Evolutionary conservation across 2,888 invertebrate genomes (phyloP), one percentile per base, ranked within the genome.

Genomic region (Sphecodes monilicornis): DNA sequence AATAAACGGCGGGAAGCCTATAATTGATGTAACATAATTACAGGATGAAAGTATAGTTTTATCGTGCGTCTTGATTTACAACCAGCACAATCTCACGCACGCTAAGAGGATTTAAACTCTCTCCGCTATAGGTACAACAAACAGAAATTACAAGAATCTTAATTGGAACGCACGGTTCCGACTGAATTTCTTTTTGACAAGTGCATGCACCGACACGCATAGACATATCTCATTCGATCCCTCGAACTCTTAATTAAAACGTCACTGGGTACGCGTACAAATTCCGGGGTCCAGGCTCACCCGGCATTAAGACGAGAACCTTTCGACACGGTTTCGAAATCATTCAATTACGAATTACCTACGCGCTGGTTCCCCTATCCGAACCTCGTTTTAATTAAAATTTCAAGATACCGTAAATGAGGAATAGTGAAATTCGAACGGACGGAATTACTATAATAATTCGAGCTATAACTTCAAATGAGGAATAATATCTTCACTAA

Each of bases 271-370:
- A 60, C 26, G 13, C 70, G 81, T 80, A 36, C 39, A 82, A 64
- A 82, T 54, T 43, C 64, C n/a, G 36, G 43, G 71, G 74, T 36
- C n/a, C n/a, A 11, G 50, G 75, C 32, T 71, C 81, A 41, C 54
- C 54, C 64, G 32, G 16, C 57, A n/a, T 32, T 57, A 72, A 76
- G 76, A 69, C 16, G 50, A 72, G 68, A 76, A 60, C 72, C 82
- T 69, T 72, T 81, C 82, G 83, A 83, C 83, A 81, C 46, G 39
- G 57, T 81, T 83, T 73, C 68, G 10, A 8, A 32, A 41, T 68
- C 71, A 10, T 70, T 72, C 64, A 32, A 81, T 60, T 70, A 60
- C 50, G 74, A 73, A 74, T 72, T 29, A n/a, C n/a, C n/a, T n/a
- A 32, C 66, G 36, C 39, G 66, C 13, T n/a, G 36, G 66, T 13